A percentile compares a stretch with the other conserved stretches of the same genome.
Evolutionary conservation across 2,888 invertebrate species (phyloP).

Genomic region (Clepsis dumicolana): DNA sequence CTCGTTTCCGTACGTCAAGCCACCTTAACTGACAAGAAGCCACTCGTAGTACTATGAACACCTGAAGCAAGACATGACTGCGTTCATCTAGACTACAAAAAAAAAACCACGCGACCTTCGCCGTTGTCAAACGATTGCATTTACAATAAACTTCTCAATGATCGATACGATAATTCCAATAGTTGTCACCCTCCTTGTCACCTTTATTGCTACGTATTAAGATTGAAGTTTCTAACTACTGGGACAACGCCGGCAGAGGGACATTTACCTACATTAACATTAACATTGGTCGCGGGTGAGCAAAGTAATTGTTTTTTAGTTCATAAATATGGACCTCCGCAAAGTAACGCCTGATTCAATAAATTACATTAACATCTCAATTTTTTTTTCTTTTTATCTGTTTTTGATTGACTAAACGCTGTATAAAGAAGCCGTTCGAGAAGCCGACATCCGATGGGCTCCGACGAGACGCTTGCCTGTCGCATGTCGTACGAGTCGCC

Average conservation of each 20-base stretch:
- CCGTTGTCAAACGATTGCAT: neutral
- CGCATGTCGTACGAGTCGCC: slow-evolving; percentile 53
- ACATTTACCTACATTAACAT: too few species aligned
- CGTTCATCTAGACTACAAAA: neutral
- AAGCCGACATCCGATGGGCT: slow-evolving; percentile 65
- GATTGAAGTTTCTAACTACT: too few species aligned
- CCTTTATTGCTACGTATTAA: too few species aligned
- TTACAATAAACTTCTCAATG: too few species aligned
- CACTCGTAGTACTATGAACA: neutral
- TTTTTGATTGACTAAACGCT: slow-evolving; percentile 12
- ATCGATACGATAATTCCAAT: too few species aligned
- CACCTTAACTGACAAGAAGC: neutral
- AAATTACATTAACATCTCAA: too few species aligned
- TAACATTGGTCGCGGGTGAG: too few species aligned
- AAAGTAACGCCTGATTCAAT: too few species aligned
- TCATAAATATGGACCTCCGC: too few species aligned
- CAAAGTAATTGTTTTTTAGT: too few species aligned
- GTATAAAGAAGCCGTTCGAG: slow-evolving; percentile 40
- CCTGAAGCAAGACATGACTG: neutral
- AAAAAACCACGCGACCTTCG: neutral
- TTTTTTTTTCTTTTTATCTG: slow-evolving; percentile 5
- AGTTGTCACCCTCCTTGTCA: too few species aligned
- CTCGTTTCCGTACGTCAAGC: neutral
- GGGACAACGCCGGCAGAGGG: too few species aligned
- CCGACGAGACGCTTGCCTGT: slow-evolving; percentile 54